Base-by-base conservation (phyloP, 53 echinoderm and acorn worm genomes). In the Hippasteria phrygiana region DNA sequence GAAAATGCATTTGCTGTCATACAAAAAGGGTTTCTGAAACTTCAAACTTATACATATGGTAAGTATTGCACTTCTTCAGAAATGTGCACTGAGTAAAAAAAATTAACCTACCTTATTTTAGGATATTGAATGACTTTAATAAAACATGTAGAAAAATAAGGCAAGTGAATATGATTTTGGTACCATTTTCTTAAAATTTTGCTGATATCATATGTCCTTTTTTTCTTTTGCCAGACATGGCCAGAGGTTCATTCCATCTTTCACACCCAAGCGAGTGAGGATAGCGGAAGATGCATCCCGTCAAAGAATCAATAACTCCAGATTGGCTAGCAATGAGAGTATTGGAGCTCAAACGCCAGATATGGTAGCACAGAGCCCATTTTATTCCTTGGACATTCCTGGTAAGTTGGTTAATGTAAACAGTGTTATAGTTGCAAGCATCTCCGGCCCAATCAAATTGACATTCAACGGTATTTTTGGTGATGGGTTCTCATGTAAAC, bases 231-330 rank as follows among this genome's bases (percentile, higher is more conserved):
- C 27, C 69, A 90, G 82, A 26, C 62, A 29, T 37, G 74, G 82
- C 37, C 81, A 71, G 34, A 81, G 55, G 35, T 90, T 81, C 62
- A 90, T 90, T n/a, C 90, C 90, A 27, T 90, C 90, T 42, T 90
- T 90, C 62, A 73, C 90, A 18, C 50, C 90, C 20, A 54, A 81
- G 73, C 39, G 73, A 56, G 73, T 66, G 29, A 82, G 62, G 28
- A 82, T 81, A 73, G 16, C 51, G 2, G 66, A 77, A 31, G 42
- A 31, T 63, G 24, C 24, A 14, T 42, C 64, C 11, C 45, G 34
- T 66, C 50, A 46, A 40, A 45, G 47, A 56, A 29, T 22, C 16
- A 56, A 26, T 59, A 75, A 47, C 32, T 28, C 50, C 75, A 75
- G 75, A 47, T 32, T 7, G 17, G 50, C 14, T 9, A 50, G 43